Evolutionary conservation across 30 jellyfish, hydroid and myxozoan species (phyloP).

Genomic region (Aurelia sp.): DNA sequence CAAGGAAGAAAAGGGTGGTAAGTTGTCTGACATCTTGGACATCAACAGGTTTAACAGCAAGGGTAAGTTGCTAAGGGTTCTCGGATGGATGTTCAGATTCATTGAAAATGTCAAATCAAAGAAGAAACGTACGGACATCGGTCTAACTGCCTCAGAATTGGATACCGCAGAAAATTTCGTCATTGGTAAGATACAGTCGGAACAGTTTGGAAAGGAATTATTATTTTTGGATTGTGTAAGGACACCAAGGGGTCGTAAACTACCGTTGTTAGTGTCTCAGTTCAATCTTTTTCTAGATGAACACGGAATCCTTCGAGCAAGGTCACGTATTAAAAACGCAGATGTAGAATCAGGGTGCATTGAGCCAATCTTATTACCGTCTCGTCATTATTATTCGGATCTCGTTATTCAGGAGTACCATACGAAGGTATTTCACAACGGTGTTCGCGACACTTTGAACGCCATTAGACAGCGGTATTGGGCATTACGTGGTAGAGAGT

Average conservation of each 20-base stretch:
- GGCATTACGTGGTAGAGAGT: not conserved
- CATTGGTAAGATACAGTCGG: conserved; percentile 3
- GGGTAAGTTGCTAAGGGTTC: not conserved
- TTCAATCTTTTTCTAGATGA: not conserved
- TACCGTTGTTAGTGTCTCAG: conserved; percentile 9
- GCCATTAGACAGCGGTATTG: conserved; percentile 1
- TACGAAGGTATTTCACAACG: not conserved
- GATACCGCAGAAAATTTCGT: not conserved
- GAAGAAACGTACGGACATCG: not conserved
- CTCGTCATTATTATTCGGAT: conserved; percentile 10
- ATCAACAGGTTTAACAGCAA: not conserved
- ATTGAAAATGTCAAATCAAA: not conserved
- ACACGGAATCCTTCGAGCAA: not conserved
- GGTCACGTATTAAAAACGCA: not conserved
- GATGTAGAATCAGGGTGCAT: not conserved
- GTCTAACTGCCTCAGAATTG: not conserved
- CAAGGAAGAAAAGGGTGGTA: not conserved
- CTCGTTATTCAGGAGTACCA: conserved; percentile 5
- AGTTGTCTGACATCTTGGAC: not conserved
- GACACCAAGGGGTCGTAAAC: not conserved
- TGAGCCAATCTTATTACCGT: conserved; percentile 7
- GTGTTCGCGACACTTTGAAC: conserved; percentile 6
- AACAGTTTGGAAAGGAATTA: not conserved
- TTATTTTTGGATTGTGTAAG: not conserved
- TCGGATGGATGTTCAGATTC: not conserved